phyloP scores from a whole-genome alignment of 2,888 invertebrate genomes.

The Hemistola chrysoprasaria region DNA sequence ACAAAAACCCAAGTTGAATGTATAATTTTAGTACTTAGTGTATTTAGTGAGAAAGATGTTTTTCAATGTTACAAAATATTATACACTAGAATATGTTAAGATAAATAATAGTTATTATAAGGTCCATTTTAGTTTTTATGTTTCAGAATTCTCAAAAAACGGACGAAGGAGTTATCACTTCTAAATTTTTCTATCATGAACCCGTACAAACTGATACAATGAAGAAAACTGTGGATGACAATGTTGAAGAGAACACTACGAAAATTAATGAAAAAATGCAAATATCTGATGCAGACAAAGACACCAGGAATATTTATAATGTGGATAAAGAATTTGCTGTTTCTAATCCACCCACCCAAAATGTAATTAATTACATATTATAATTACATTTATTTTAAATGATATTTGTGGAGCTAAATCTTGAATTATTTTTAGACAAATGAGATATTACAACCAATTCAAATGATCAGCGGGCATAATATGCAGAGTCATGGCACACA shows the following conservation, averaged over 20 bases:
- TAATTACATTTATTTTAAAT: neutral
- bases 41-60: too few species aligned
- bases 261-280: conserved; percentile 23
- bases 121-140: neutral
- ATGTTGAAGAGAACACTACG: conserved; percentile 18
- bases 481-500: conserved; percentile 53
- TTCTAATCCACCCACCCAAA: conserved; percentile 36
- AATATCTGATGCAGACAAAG: neutral
- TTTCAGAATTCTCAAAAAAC: conserved; percentile 38
- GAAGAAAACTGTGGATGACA: conserved; percentile 1
- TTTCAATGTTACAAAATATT: too few species aligned
- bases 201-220: conserved; percentile 16
- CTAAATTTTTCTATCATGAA: conserved; percentile 54
- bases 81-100: too few species aligned
- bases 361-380: conserved; percentile 15
- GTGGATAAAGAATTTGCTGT: conserved; percentile 21
- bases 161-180: conserved; percentile 46
- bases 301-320: conserved; percentile 5
- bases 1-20: too few species aligned
- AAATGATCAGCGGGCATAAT: conserved; percentile 45
- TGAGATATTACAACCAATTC: conserved; percentile 31
- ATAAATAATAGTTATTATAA: too few species aligned
- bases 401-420: too few species aligned
- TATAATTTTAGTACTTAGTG: too few species aligned
- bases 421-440: conserved; percentile 30